Evolutionary conservation across 2,888 invertebrate species (phyloP), one percentile per base, ranked within the genome.

Genomic region (Tenthredo scrophulariae): DNA sequence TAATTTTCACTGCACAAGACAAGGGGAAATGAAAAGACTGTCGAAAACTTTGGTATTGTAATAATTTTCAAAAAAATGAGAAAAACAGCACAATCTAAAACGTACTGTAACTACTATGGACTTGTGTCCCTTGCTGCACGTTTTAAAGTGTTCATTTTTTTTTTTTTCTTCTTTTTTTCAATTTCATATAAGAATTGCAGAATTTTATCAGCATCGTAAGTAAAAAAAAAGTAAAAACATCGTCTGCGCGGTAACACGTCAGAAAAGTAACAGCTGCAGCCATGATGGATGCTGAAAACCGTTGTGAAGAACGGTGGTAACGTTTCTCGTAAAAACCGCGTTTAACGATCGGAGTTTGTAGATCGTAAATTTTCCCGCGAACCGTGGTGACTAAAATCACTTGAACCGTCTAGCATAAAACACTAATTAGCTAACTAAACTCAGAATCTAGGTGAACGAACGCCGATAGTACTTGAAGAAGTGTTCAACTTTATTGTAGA

Each of bases 251-350:
- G 43, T 74, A 43, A 26, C 15, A 75, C 50, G 46, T 54, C 72
- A 50, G 18, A 22, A 62, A 9, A 80, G 58, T 26, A 80, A 50
- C 80, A 62, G 62, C 80, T 80, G 80, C 62, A 80, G 80, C 62
- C 80, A 62, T 50, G 80, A 80, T 80, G 80, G 62, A 62, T 50
- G 50, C 33, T 77, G 29, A 33, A 54, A 77, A 77, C 18, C 43
- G 43, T 40, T 43, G 72, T 26, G 22, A 74, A 74, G 50, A 33
- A 29, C 10, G 54, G 15, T 54, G 50, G 29, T 80, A 80, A 62
- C 62, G 62, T 80, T 80, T 80, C 62, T 58, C 22, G 54, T 54
- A 33, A 77, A 54, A 77, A 77, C 46, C 77, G 29, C 80, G 58
- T 54, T 77, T 54, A 50, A 77, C 80, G 26, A 37, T 62, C 58